A percentile compares a stretch with the other conserved stretches of the same genome.
phyloP scores from a whole-genome alignment of 2,888 invertebrate species.

The Theretra japonica region DNA sequence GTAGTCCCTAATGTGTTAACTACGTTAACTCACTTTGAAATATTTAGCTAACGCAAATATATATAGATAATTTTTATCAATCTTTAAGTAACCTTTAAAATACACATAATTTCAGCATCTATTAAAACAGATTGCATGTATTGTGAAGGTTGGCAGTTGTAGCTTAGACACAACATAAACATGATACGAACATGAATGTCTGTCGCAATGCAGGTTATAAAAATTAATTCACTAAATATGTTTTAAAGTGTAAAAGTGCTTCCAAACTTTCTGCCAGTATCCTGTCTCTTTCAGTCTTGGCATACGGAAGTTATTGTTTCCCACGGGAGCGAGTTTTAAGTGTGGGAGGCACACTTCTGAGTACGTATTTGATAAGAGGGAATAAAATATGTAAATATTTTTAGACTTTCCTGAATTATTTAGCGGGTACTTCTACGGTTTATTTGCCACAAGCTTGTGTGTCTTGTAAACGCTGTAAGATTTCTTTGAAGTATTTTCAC shows the following conservation, averaged over 20 bases:
- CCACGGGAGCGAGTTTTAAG: slow-evolving; percentile 18
- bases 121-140: no score
- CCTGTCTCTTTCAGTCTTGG: slow-evolving; percentile 16
- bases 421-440: neutral
- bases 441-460: neutral
- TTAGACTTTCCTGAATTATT: neutral
- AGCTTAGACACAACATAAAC: neutral
- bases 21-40: no score
- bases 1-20: neutral
- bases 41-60: no score
- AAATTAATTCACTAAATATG: neutral
- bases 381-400: slow-evolving; percentile 4
- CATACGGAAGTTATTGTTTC: slow-evolving; percentile 23
- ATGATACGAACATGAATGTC: neutral
- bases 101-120: no score
- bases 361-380: neutral
- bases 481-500: no score
- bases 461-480: no score
- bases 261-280: neutral
- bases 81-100: no score
- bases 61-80: no score
- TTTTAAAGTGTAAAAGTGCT: neutral
- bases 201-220: slow-evolving; percentile 7
- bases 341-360: slow-evolving; percentile 10
- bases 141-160: no score